Conservation (phyloP, 2,797 vertebrate genomes). For the Chlorospingus flavigularis region DNA sequence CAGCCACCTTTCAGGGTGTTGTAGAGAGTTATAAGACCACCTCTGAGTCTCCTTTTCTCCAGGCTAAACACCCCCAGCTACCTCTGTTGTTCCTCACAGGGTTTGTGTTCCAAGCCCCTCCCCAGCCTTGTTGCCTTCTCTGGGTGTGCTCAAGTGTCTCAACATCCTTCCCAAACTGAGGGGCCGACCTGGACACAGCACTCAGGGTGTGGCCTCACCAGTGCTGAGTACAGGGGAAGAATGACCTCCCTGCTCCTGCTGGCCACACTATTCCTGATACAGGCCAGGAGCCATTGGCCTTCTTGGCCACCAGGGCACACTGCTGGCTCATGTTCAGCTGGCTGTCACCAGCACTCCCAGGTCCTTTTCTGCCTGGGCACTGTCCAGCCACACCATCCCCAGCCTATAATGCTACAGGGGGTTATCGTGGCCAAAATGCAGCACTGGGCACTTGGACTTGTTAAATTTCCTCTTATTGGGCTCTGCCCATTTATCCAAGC, state of each 20-base stretch:
- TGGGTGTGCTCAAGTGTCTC: accelerated
- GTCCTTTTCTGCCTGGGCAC: background rate
- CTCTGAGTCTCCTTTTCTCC: background rate
- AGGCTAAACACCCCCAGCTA: background rate
- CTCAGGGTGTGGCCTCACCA: background rate
- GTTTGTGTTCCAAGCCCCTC: background rate
- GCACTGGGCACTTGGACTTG: accelerated
- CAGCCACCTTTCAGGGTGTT: background rate
- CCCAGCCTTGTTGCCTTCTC: background rate
- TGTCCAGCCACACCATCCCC: accelerated
- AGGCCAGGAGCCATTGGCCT: background rate
- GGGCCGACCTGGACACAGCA: background rate
- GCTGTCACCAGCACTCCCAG: background rate
- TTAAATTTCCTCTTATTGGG: background rate
- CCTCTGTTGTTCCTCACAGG: background rate
- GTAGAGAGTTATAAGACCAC: background rate
- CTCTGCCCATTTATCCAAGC: background rate
- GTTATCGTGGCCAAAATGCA: background rate
- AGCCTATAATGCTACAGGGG: accelerated
- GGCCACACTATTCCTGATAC: background rate
- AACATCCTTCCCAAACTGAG: accelerated
- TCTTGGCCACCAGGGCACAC: background rate
- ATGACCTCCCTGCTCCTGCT: background rate
- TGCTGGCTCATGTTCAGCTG: background rate
- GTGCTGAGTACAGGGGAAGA: accelerated